phyloP scores from a whole-genome alignment of 2,888 invertebrate genomes.

The Pseudococcus jackbeardsleyi region DNA sequence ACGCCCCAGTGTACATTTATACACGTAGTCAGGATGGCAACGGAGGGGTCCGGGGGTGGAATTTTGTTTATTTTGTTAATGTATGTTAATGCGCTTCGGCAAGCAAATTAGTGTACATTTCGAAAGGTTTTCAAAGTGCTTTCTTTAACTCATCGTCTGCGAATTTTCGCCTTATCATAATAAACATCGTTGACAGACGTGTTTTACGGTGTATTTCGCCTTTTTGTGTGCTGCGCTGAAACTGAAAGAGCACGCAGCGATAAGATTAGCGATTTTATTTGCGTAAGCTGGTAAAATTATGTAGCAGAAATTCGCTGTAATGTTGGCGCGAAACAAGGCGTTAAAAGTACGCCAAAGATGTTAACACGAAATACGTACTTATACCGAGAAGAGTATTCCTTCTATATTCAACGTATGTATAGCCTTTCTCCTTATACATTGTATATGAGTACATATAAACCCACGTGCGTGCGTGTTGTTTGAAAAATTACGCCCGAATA shows the following conservation, averaged over 20 bases:
- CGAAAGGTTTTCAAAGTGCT: constrained; percentile 49
- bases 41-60: background rate
- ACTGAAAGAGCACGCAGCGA: background rate
- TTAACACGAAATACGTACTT: background rate
- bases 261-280: constrained; percentile 55
- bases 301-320: constrained; percentile 39
- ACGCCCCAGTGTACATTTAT: background rate
- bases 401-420: background rate
- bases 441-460: background rate
- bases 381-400: background rate
- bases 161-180: constrained; percentile 51
- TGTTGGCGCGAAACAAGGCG: constrained; percentile 39
- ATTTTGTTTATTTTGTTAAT: constrained; percentile 53
- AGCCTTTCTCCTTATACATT: background rate
- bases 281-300: constrained; percentile 49
- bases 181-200: constrained; percentile 55
- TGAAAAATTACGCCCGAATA: background rate
- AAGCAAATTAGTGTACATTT: constrained; percentile 55
- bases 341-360: constrained; percentile 39
- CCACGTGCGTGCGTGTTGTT: background rate
- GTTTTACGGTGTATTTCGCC: constrained; percentile 37
- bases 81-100: constrained; percentile 56
- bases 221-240: background rate
- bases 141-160: constrained; percentile 34
- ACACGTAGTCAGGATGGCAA: background rate